A percentile compares a stretch with the other conserved stretches of the same genome.
phyloP scores from a whole-genome alignment of 2,113 vertebrate genomes.

The Rhea pennata region DNA sequence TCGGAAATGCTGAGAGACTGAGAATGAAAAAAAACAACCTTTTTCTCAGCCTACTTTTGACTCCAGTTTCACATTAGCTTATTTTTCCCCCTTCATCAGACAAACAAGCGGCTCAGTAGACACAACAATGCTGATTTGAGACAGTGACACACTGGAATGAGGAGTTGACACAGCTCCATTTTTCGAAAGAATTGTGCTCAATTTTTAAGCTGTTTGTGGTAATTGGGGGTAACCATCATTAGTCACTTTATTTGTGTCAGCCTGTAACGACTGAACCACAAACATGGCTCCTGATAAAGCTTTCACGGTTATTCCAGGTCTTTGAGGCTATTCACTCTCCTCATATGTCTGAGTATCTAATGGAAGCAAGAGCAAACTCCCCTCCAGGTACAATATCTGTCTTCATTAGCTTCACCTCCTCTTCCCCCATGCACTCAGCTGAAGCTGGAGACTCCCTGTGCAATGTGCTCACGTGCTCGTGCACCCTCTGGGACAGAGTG shows the following conservation, averaged over 20 bases:
- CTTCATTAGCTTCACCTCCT: background rate
- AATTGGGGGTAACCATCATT: background rate
- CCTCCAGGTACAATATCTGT: background rate
- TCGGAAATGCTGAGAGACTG: conserved; percentile 25
- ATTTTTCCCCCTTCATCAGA: conserved; percentile 1
- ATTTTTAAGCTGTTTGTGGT: background rate
- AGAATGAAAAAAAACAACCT: background rate
- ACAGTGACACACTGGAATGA: background rate
- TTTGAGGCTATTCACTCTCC: background rate
- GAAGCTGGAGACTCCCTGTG: background rate
- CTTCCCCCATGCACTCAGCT: background rate
- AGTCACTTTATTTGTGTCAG: background rate
- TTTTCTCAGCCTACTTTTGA: background rate
- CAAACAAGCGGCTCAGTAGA: conserved; percentile 34
- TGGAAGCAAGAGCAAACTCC: background rate
- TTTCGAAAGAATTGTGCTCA: background rate
- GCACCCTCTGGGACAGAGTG: background rate
- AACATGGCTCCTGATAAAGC: background rate
- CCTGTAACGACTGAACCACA: background rate
- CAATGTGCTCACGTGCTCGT: background rate
- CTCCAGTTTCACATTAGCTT: background rate
- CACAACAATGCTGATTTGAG: background rate
- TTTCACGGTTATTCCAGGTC: background rate
- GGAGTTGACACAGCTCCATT: background rate
- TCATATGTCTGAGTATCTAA: background rate